phyloP scores from a whole-genome alignment of 2,797 vertebrate species.

The Discoglossus pictus region DNA sequence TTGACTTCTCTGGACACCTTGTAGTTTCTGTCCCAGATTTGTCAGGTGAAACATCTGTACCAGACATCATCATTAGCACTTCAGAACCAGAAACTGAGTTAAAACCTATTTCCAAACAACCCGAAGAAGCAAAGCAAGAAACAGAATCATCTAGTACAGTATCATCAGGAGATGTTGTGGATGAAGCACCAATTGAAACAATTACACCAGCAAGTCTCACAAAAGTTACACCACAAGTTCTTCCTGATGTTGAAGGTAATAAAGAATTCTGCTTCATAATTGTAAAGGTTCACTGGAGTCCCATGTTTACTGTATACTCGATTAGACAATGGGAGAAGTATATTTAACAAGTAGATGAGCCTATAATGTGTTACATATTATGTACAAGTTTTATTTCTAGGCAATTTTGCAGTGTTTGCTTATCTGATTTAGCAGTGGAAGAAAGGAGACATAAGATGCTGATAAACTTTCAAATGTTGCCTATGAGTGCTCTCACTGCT shows the following conservation, averaged over 20 bases:
- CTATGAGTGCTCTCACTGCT: too few relatives aligned
- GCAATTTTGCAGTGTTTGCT: too few relatives aligned
- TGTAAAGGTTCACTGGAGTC: too few relatives aligned
- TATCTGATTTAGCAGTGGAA: too few relatives aligned
- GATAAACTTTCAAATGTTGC: too few relatives aligned
- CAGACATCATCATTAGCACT: conserved; percentile 58
- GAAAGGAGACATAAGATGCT: too few relatives aligned
- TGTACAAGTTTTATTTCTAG: too few relatives aligned
- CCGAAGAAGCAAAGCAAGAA: conserved; percentile 62
- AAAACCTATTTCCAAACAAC: conserved; percentile 54
- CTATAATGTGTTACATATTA: too few relatives aligned
- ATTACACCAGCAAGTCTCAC: conserved; percentile 51
- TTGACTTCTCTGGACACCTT: conserved; percentile 54
- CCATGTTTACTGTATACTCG: too few relatives aligned
- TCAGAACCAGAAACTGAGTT: conserved; percentile 61
- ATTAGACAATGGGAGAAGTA: too few relatives aligned
- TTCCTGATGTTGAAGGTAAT: conserved; percentile 71
- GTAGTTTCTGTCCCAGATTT: neutral
- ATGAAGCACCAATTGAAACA: conserved; percentile 53
- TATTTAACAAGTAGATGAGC: too few relatives aligned
- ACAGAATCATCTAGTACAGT: conserved; percentile 55
- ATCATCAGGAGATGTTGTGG: conserved; percentile 56
- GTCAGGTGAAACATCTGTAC: conserved; percentile 62
- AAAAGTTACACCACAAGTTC: conserved; percentile 55
- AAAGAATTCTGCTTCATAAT: neutral